Evolutionary conservation across 2,113 vertebrate species (phyloP).

Genomic region (Cynoglossus semilaevis): DNA sequence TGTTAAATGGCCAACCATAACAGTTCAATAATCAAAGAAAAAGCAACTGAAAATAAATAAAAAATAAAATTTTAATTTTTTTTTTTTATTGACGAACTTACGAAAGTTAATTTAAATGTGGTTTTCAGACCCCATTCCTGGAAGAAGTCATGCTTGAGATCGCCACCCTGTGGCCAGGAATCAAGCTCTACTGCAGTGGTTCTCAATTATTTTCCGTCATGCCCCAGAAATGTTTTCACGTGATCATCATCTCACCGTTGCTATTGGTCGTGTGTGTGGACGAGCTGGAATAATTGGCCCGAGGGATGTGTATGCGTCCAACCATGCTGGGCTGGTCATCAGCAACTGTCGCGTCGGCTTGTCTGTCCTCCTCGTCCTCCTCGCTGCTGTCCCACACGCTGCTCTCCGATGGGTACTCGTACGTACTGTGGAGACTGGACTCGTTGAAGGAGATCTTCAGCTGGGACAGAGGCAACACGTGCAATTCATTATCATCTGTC

Average conservation of each 20-base stretch:
- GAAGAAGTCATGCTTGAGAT: no score
- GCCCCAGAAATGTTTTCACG: background rate
- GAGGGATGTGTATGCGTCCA: constrained; percentile 77
- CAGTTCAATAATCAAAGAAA: no score
- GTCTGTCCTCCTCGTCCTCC: constrained; percentile 65
- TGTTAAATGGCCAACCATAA: no score
- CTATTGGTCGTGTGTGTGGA: constrained; percentile 63
- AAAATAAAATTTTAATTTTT: no score
- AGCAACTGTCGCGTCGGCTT: constrained; percentile 39
- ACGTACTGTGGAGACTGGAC: constrained; percentile 87
- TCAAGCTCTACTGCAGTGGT: no score
- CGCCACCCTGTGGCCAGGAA: no score
- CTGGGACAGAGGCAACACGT: constrained; percentile 59
- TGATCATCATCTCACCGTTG: constrained; percentile 76
- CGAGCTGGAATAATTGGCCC: constrained; percentile 72
- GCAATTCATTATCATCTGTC: background rate
- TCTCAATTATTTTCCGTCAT: no score
- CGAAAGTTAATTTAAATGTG: no score
- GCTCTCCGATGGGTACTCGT: constrained; percentile 92
- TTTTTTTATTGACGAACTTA: no score
- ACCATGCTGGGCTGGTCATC: constrained; percentile 69
- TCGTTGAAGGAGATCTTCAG: constrained; percentile 97
- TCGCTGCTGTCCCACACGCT: constrained; percentile 81
- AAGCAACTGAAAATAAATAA: no score
- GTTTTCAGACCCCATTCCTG: no score